Percentiles rank a stretch among this genome's conserved stretches.
Evolutionary conservation across 2,888 invertebrate genomes (phyloP).

Genomic region (Polydrusus cervinus): DNA sequence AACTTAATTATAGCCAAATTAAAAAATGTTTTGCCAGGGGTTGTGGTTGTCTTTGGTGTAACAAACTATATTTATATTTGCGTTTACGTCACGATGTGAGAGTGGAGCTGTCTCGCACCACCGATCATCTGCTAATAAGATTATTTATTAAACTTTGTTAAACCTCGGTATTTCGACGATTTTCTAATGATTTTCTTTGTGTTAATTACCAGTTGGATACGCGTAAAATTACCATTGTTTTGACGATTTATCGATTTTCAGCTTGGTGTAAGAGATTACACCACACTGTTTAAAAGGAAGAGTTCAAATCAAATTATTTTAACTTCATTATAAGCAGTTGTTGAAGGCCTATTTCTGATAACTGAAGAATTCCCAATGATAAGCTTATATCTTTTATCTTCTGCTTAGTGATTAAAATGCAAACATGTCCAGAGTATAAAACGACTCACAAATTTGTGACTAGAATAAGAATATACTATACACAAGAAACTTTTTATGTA

Average conservation of each 20-base stretch:
- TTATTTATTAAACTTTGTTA: slow-evolving; percentile 47
- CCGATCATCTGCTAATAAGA: slow-evolving; percentile 53
- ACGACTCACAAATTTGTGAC: too few species aligned
- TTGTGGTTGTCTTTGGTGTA: slow-evolving; percentile 22
- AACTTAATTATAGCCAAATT: background rate
- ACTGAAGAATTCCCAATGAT: too few species aligned
- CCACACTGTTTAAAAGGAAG: background rate
- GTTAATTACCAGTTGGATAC: slow-evolving; percentile 27
- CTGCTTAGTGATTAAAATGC: too few species aligned
- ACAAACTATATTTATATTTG: slow-evolving; percentile 31
- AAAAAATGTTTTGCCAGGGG: background rate
- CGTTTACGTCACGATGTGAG: slow-evolving; percentile 55
- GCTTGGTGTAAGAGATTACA: slow-evolving; percentile 5
- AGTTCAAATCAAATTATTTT: background rate
- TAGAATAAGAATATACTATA: too few species aligned
- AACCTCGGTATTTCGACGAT: slow-evolving; percentile 30
- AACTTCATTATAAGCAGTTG: too few species aligned
- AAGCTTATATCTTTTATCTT: too few species aligned
- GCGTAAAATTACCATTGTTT: slow-evolving; percentile 38
- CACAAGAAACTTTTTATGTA: too few species aligned
- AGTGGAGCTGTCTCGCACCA: slow-evolving; percentile 54
- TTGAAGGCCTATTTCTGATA: too few species aligned
- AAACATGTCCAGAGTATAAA: too few species aligned
- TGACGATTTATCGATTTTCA: slow-evolving; percentile 32
- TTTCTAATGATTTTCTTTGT: slow-evolving; percentile 45